Conservation (phyloP, 2,888 invertebrate species). For the Drosophila testacea region DNA sequence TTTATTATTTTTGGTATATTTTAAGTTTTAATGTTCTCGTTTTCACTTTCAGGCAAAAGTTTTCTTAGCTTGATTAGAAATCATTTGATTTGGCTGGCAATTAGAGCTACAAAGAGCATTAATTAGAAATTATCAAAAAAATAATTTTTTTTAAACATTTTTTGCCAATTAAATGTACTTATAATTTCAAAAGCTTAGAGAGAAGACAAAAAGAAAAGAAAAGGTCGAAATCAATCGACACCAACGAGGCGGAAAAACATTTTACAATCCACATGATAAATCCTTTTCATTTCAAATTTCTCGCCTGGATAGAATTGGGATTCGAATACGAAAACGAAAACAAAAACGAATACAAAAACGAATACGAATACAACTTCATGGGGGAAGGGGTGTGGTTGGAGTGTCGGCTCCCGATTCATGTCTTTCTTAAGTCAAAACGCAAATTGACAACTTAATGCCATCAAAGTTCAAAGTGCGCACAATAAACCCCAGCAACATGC, state of each 20-base stretch:
- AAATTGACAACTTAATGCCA: conserved; percentile 80
- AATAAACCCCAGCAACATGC: conserved; percentile 48
- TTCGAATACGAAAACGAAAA: not conserved
- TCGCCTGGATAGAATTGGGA: conserved; percentile 14
- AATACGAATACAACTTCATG: conserved; percentile 10
- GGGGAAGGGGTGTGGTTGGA: not conserved
- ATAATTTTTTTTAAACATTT: not conserved
- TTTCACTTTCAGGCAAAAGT: conserved; percentile 69
- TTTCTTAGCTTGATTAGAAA: conserved; percentile 32
- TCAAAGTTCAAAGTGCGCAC: conserved; percentile 78
- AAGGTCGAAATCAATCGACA: conserved; percentile 28
- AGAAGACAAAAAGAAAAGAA: not conserved
- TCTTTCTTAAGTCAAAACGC: conserved; percentile 68
- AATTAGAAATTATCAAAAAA: conserved; percentile 21
- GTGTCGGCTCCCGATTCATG: conserved; percentile 46
- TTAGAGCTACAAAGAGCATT: conserved; percentile 21
- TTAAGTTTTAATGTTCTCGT: conserved; percentile 66
- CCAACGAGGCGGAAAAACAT: conserved; percentile 20
- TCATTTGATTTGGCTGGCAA: conserved; percentile 12
- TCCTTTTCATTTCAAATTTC: conserved; percentile 51
- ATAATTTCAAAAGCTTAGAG: not conserved
- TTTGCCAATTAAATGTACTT: not conserved
- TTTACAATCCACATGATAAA: conserved; percentile 42
- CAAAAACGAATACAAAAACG: conserved; percentile 12
- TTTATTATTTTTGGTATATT: conserved; percentile 49